Percentiles rank a stretch among this genome's conserved stretches.
phyloP scores from a whole-genome alignment of 2,797 vertebrate species.

The Siniperca obscura region DNA sequence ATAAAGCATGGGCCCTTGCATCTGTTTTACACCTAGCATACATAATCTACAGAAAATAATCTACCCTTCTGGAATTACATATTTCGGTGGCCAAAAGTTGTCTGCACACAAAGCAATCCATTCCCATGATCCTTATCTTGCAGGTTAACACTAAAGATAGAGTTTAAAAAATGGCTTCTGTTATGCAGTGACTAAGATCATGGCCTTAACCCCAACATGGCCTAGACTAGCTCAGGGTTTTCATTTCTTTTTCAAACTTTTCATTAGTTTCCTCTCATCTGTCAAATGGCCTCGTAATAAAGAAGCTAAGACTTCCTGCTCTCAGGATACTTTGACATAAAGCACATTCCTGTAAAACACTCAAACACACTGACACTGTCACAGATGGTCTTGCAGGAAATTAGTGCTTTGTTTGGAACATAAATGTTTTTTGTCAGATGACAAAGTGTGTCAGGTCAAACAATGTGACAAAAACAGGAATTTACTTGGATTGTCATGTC shows the following conservation, averaged over 20 bases:
- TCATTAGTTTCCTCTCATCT: neutral
- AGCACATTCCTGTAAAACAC: neutral
- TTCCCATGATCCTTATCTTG: neutral
- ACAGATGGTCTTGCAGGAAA: neutral
- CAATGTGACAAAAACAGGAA: neutral
- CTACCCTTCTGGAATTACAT: neutral
- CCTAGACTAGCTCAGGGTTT: neutral
- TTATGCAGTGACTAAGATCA: neutral
- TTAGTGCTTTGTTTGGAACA: too few species aligned
- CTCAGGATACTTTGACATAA: neutral
- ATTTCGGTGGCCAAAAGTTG: neutral
- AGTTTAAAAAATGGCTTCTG: neutral
- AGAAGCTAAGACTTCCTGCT: neutral
- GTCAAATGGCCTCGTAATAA: neutral
- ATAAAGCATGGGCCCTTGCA: neutral
- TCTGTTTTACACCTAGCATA: slow-evolving; percentile 19
- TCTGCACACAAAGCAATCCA: neutral
- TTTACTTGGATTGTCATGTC: neutral
- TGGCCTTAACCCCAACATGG: neutral
- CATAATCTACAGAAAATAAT: slow-evolving; percentile 27
- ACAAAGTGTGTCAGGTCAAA: neutral
- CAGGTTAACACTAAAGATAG: neutral
- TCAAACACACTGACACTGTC: neutral
- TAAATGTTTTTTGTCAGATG: neutral
- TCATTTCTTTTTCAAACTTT: neutral